A percentile compares a stretch with the other conserved stretches of the same genome.
Conservation (phyloP, 2,888 invertebrate species). For the Keiferia lycopersicella region DNA sequence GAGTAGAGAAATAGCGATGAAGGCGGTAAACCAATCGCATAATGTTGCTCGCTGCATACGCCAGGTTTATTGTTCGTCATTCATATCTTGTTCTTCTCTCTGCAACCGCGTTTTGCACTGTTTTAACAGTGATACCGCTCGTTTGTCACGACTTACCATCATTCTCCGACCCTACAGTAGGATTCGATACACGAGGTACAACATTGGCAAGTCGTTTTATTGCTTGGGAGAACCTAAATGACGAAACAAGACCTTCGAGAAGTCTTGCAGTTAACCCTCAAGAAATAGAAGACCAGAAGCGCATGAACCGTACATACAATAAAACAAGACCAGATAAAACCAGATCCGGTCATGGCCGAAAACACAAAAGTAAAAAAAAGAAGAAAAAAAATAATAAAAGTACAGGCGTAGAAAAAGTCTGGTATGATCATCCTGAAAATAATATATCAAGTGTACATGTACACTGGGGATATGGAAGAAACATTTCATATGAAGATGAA, state of each 20-base stretch:
- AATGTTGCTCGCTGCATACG: conserved; percentile 74
- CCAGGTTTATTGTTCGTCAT: conserved; percentile 75
- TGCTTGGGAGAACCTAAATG: conserved; percentile 92
- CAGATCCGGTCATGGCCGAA: conserved; percentile 62
- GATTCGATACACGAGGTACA: conserved; percentile 96
- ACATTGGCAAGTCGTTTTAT: conserved; percentile 88
- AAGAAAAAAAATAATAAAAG: conserved; percentile 57
- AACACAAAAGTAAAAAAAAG: conserved; percentile 64
- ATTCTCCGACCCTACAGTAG: conserved; percentile 94
- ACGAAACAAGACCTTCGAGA: conserved; percentile 86
- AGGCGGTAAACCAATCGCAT: conserved; percentile 51
- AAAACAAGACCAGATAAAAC: conserved; percentile 56
- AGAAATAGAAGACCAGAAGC: conserved; percentile 80
- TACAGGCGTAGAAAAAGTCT: conserved; percentile 52
- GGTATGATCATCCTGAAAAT: conserved; percentile 39
- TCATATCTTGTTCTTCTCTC: conserved; percentile 68
- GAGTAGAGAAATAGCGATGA: conserved; percentile 64
- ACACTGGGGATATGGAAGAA: conserved; percentile 82
- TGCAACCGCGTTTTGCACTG: conserved; percentile 64
- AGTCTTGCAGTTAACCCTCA: conserved; percentile 87
- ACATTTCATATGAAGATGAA: conserved; percentile 80
- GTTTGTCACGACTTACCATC: conserved; percentile 82
- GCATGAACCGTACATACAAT: conserved; percentile 70
- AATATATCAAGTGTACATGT: conserved; percentile 68
- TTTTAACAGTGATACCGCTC: conserved; percentile 68